Percentiles rank a stretch among this genome's conserved stretches.
These are phyloP conservation scores for Atherinosoma microstoma DNA, from an alignment of 2,797 vertebrate species.

Conservation along the genomic window DNA sequence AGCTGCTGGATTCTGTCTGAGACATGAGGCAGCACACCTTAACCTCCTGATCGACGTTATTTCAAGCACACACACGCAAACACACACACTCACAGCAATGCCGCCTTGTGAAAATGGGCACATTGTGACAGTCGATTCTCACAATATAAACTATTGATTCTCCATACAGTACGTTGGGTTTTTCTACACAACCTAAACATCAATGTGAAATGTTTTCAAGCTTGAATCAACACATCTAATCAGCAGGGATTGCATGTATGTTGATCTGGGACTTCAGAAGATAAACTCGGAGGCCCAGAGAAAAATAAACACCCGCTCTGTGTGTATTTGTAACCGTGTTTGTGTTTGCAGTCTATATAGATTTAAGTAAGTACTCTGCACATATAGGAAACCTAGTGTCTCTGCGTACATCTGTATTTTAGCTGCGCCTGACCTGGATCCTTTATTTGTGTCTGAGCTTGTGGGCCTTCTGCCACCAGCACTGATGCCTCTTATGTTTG, in stretches of 20 bases:
- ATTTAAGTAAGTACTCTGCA: constrained; percentile 43
- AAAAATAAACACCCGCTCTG: constrained; percentile 61
- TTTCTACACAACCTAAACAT: constrained; percentile 62
- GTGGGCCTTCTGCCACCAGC: constrained; percentile 41
- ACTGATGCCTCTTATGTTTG: constrained; percentile 56
- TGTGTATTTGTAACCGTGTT: constrained; percentile 55
- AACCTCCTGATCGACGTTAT: constrained; percentile 50
- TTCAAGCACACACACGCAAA: constrained; percentile 28
- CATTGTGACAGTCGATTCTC: constrained; percentile 56
- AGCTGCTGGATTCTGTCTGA: constrained; percentile 72
- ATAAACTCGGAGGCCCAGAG: constrained; percentile 63
- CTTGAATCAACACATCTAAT: constrained; percentile 70
- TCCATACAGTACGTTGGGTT: constrained; percentile 30
- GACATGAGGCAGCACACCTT: constrained; percentile 42
- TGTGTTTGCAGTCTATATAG: constrained; percentile 50
- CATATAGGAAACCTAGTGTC: constrained; percentile 19
- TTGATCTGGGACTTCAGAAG: constrained; percentile 64
- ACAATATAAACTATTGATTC: constrained; percentile 76
- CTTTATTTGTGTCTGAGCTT: constrained; percentile 32
- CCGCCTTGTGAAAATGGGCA: constrained; percentile 41
- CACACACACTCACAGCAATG: constrained; percentile 12
- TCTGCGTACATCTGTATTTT: constrained; percentile 24
- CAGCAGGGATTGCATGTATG: constrained; percentile 62
- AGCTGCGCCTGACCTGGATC: constrained; percentile 14
- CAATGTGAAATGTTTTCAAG: constrained; percentile 67